Conservation (phyloP, 2,113 vertebrate genomes). For the Eidolon helvum region DNA sequence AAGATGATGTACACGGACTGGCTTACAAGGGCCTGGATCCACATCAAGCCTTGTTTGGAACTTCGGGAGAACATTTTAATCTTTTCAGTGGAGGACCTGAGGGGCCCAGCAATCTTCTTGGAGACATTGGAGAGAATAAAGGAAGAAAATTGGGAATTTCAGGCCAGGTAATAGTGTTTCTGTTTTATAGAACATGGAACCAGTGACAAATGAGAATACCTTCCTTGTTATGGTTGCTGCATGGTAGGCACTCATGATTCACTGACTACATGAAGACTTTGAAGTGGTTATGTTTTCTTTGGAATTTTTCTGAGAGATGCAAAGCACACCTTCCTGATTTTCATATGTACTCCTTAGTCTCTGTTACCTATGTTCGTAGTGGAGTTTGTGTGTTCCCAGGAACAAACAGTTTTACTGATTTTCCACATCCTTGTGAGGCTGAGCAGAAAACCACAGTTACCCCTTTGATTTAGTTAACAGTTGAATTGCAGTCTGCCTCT, state of each 20-base stretch:
- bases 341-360: not conserved
- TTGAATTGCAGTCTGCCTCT: not conserved
- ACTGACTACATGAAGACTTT: not conserved
- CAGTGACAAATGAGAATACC: not conserved
- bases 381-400: not conserved
- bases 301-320: not conserved
- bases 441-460: not conserved
- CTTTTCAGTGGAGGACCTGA: constrained; percentile 86
- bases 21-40: constrained; percentile 96
- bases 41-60: constrained; percentile 86
- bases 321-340: not conserved
- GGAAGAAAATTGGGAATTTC: constrained; percentile 90
- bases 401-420: not conserved
- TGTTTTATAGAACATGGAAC: not conserved
- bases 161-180: constrained; percentile 88
- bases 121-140: constrained; percentile 77
- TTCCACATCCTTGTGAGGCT: not conserved
- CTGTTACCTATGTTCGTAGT: not conserved
- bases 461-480: not conserved
- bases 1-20: constrained; percentile 90
- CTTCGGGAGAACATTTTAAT: constrained; percentile 81
- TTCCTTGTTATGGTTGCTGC: not conserved
- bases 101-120: constrained; percentile 83
- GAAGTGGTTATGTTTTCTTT: not conserved
- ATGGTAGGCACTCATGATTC: not conserved